Base-by-base conservation (phyloP, 1,140 invertebrate genomes). In the Ceratoteleas bidentatus region DNA sequence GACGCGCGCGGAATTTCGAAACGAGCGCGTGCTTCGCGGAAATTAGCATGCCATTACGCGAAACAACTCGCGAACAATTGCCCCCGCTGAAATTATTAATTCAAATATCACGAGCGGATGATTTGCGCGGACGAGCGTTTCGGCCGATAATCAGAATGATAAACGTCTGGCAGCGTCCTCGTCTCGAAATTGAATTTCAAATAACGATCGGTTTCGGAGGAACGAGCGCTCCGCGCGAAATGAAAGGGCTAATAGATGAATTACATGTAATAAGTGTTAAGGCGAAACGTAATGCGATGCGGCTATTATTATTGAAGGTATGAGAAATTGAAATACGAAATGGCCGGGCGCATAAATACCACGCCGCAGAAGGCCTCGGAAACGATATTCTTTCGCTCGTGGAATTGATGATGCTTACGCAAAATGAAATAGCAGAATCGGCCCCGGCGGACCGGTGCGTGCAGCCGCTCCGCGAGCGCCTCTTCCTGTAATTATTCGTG, bases 371-470 rank as follows among this genome's bases (percentile, higher is more conserved):
- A 24, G 24, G 24, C 24, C 24, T 24, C 24, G 24, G 24, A 24
- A 24, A 24, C 24, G 24, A 24, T 24, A 24, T 24, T 74, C 61
- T 58, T 52, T 58, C 10, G 70, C 60, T 36, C 16, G 50, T 7
- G 69, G 52, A 70, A 74, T 65, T 66, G 70, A 74, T 74, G 70
- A 74, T 64, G 70, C 70, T 74, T 74, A 75, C 72, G 72, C 72
- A 66, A 75, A 75, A 75, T 75, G 72, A 75, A 75, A 75, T 66
- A 66, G 72, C 62, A 60, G 56, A 75, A 66, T 66, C 36, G 72
- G 13, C 43, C 33, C 13, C 16, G 9, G 24, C n/a, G 38, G 24
- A 73, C 32, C 15, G 40, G 57, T 61, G 70, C 60, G 70, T 73
- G 70, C 52, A 34, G 36, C 6, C 32, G 24, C 24, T 24, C 24